Evolutionary conservation across 23 tunicate genomes (phyloP).

Genomic region (Halocynthia roretzi): DNA sequence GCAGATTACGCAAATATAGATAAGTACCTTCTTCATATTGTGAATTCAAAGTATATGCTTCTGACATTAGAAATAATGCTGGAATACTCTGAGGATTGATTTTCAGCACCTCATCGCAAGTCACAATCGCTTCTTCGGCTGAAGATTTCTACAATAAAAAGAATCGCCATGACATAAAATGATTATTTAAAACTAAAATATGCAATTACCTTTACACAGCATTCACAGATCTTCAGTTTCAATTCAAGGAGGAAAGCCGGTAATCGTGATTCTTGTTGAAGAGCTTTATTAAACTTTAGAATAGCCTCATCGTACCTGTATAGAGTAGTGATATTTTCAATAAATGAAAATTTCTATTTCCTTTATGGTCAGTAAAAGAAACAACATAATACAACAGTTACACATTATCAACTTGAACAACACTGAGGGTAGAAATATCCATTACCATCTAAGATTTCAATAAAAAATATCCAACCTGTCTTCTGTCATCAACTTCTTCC

Average conservation of each 20-base stretch:
- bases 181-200: neutral
- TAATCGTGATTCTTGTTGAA: constrained; percentile 55
- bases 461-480: constrained; percentile 40
- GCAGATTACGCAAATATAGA: neutral
- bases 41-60: constrained; percentile 49
- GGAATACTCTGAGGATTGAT: constrained; percentile 54
- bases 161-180: too few relatives aligned
- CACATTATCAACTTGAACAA: too few relatives aligned
- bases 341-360: neutral
- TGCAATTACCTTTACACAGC: constrained; percentile 57
- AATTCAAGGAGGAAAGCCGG: constrained; percentile 44
- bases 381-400: neutral
- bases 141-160: constrained; percentile 10
- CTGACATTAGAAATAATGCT: constrained; percentile 52
- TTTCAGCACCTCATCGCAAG: constrained; percentile 34
- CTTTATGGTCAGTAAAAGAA: neutral
- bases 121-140: constrained; percentile 36
- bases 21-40: constrained; percentile 75
- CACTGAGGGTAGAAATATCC: neutral
- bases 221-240: constrained; percentile 86
- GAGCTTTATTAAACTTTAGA: constrained; percentile 50
- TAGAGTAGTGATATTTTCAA: neutral
- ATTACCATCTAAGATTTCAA: neutral
- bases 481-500: constrained; percentile 48
- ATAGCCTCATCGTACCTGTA: constrained; percentile 73